A percentile compares a stretch with the other conserved stretches of the same genome.
phyloP scores from a whole-genome alignment of 1,140 invertebrate genomes.

The Lethrus apterus region DNA sequence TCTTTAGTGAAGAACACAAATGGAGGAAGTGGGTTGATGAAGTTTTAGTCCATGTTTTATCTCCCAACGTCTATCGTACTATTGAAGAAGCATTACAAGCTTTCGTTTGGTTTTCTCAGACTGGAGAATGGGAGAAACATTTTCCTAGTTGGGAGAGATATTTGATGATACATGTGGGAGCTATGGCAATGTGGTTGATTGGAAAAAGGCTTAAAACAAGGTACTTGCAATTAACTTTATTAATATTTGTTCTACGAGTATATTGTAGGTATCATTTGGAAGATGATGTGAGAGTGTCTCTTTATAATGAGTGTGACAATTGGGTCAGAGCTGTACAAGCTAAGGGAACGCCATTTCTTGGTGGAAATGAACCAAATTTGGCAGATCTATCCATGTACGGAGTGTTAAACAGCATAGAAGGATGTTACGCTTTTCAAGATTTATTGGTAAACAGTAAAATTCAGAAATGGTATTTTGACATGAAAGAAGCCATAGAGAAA shows the following conservation, averaged over 20 bases:
- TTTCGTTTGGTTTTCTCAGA: constrained; percentile 85
- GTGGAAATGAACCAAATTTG: constrained; percentile 81
- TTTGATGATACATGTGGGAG: constrained; percentile 90
- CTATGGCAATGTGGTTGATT: constrained; percentile 89
- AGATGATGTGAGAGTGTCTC: constrained; percentile 79
- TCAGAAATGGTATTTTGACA: constrained; percentile 35
- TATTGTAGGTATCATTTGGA: constrained; percentile 68
- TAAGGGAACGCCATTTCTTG: constrained; percentile 68
- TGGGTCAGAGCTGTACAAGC: constrained; percentile 70
- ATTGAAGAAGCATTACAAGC: constrained; percentile 76
- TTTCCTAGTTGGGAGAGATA: constrained; percentile 80
- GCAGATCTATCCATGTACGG: constrained; percentile 93
- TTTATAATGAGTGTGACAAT: constrained; percentile 81
- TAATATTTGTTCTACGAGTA: not conserved
- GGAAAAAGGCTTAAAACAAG: constrained; percentile 82
- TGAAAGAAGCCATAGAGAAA: constrained; percentile 33
- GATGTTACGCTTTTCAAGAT: constrained; percentile 87
- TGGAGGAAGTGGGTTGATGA: constrained; percentile 95
- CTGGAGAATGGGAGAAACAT: constrained; percentile 85
- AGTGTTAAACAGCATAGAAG: constrained; percentile 89
- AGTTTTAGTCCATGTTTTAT: constrained; percentile 83
- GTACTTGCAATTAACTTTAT: constrained; percentile 37
- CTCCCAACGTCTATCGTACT: constrained; percentile 94
- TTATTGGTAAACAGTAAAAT: constrained; percentile 66
- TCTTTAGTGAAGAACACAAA: constrained; percentile 77